A percentile compares a stretch with the other conserved stretches of the same genome.
These are phyloP conservation scores for Okapia johnstoni DNA, from an alignment of 2,113 vertebrate species.

Conservation along the genomic window DNA sequence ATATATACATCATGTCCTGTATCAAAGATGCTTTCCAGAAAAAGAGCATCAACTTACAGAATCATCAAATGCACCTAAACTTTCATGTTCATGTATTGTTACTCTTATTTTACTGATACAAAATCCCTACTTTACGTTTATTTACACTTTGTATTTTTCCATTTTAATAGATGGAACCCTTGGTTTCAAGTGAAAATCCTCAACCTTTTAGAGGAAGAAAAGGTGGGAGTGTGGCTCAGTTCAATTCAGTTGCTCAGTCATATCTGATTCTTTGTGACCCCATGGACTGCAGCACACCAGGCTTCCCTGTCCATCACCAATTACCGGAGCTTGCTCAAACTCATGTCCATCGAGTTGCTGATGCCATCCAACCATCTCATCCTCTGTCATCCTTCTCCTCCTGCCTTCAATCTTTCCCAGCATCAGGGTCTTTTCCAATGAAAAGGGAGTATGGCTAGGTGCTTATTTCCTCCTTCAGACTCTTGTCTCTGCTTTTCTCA, in stretches of 20 bases:
- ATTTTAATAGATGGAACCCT: background rate
- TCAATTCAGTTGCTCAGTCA: background rate
- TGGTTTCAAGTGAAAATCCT: background rate
- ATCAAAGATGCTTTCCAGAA: constrained; percentile 1
- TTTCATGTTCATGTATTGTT: background rate
- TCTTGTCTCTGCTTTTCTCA: background rate
- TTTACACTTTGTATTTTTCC: background rate
- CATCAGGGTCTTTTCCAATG: background rate
- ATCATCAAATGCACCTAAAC: background rate
- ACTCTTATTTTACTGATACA: background rate
- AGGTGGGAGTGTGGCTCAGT: background rate
- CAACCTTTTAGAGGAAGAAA: background rate
- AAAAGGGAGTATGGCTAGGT: background rate
- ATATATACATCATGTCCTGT: background rate
- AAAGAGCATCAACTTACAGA: background rate
- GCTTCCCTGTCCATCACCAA: background rate
- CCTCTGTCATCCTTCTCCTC: background rate
- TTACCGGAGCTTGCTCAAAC: background rate
- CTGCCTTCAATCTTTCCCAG: background rate
- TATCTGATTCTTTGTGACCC: background rate
- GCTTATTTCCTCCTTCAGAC: background rate
- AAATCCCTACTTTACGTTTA: background rate
- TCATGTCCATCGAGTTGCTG: background rate
- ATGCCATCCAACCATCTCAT: background rate
- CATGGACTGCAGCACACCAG: background rate